phyloP scores from a whole-genome alignment of 2,888 invertebrate genomes.

The Dynastes hyllus region DNA sequence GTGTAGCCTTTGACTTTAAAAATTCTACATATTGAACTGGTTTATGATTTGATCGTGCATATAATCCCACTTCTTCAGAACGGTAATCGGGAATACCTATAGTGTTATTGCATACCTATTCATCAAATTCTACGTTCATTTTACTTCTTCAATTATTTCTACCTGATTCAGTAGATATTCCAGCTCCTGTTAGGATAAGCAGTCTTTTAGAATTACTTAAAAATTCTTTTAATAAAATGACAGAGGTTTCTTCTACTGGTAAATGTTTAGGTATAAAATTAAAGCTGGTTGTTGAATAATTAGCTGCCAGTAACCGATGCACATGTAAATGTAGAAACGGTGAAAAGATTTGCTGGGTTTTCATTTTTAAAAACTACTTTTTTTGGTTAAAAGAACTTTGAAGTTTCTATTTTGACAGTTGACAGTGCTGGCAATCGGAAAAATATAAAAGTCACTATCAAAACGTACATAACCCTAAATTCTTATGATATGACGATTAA shows the following conservation, averaged over 20 bases:
- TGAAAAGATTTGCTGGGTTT: background rate
- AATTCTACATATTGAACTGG: constrained; percentile 93
- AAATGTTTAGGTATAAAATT: constrained; percentile 83
- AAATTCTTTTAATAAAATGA: constrained; percentile 76
- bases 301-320: background rate
- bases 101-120: constrained; percentile 47
- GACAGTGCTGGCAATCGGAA: background rate
- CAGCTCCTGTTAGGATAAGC: constrained; percentile 92
- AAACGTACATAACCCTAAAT: too few species aligned
- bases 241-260: constrained; percentile 77
- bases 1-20: constrained; percentile 77
- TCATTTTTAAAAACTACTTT: constrained; percentile 12
- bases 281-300: constrained; percentile 29
- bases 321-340: background rate
- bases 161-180: constrained; percentile 96
- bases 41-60: constrained; percentile 87
- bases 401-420: background rate
- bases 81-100: constrained; percentile 95
- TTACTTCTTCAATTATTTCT: constrained; percentile 46
- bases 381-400: background rate
- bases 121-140: too few species aligned
- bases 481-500: too few species aligned
- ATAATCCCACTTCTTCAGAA: constrained; percentile 93
- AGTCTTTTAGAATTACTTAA: constrained; percentile 74
- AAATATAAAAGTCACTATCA: too few species aligned